Evolutionary conservation across 1,140 invertebrate genomes (phyloP).

Genomic region (Magallana gigas): DNA sequence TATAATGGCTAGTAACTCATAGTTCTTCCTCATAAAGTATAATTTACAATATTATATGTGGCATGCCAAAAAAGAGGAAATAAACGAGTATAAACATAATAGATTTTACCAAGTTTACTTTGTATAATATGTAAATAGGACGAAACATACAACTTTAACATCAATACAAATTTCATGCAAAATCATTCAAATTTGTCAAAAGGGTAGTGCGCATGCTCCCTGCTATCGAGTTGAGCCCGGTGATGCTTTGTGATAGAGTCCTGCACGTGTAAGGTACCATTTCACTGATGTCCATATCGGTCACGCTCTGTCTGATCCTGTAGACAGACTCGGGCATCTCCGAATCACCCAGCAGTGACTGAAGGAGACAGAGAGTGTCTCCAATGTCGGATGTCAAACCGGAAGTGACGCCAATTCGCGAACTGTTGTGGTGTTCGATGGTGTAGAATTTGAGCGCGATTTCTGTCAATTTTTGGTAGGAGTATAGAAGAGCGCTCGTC

Average conservation of each 20-base stretch:
- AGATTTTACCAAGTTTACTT: too few species aligned
- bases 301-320: background rate
- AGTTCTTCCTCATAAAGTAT: too few species aligned
- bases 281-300: background rate
- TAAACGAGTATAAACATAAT: too few species aligned
- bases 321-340: background rate
- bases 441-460: conserved; percentile 4
- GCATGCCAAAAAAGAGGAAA: too few species aligned
- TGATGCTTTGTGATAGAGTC: background rate
- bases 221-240: background rate
- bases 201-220: background rate
- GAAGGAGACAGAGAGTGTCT: background rate
- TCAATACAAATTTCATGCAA: background rate
- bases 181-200: conserved; percentile 17
- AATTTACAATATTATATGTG: too few species aligned
- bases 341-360: background rate
- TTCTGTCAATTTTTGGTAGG: conserved; percentile 10
- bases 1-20: too few species aligned
- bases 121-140: too few species aligned
- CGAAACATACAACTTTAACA: too few species aligned
- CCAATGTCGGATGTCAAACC: background rate
- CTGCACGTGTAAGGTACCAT: conserved; percentile 11
- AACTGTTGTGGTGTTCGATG: background rate
- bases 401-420: conserved; percentile 17
- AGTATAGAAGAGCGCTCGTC: background rate